Base-by-base conservation (phyloP, 2,113 vertebrate genomes). In the Hiodon tergisus region DNA sequence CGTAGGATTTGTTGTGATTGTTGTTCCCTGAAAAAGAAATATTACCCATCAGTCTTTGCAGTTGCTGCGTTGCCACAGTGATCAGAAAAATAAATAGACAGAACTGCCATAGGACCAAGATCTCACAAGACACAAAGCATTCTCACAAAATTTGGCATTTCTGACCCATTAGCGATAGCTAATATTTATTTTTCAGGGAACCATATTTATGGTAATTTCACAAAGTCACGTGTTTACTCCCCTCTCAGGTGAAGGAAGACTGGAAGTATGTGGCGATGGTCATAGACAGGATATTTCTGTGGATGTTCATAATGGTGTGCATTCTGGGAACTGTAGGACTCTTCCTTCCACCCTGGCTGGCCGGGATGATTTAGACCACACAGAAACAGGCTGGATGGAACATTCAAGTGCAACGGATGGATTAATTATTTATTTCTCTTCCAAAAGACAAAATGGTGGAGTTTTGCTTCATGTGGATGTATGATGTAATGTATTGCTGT, bases 251-350 rank as follows among this genome's bases (percentile, higher is more conserved):
- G 84, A 97, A 95, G 82, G 95, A 98, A 74, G 97, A 98, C 88
- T 99, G 97, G 97, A 99, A 98, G 78, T 99, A 97, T 0, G 95
- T 98, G 16, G 97, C 96, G 0, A 97, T 99, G 97, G 97, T 99
- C 84, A 96, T 98, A 9, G 97, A 99, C 88, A 90, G 97, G 78
- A 97, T 99, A 85, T 99, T 99, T 86, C 93, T 99, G 77, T 98
- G 97, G 97, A 94, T 98, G 93, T 99, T 99, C 85, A 87, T 99
- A 78, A 84, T 98, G 0, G 95, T 98, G 78, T 98, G 97, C 69
- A 88, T 99, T 79, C 89, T 99, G 88, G 97, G 97, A 63, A 98
- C 96, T 0, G 91, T 94, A 1, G 97, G 97, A 71, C 95, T 99
- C 62, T 99, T 99, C 82, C 93, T 98, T 65, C 97, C 96, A 0